Evolutionary conservation across 2,797 vertebrate species (phyloP).

Genomic region (Xenopus petersii): DNA sequence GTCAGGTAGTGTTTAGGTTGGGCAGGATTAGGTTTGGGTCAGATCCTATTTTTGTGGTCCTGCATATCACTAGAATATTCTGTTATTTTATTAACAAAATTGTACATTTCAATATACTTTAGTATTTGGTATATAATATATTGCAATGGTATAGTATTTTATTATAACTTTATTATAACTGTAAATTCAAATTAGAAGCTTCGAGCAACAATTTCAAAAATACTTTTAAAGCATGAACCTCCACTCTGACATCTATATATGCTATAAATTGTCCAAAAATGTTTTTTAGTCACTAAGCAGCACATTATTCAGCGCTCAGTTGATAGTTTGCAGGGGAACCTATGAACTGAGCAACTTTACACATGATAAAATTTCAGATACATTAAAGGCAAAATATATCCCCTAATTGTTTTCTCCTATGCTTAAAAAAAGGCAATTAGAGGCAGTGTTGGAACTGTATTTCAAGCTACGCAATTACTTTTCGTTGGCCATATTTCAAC

Average conservation of each 20-base stretch:
- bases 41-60: too few relatives aligned
- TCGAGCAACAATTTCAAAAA: too few relatives aligned
- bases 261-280: not conserved
- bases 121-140: too few relatives aligned
- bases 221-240: not conserved
- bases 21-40: too few relatives aligned
- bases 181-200: too few relatives aligned
- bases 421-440: constrained; percentile 8
- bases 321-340: not conserved
- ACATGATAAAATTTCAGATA: not conserved
- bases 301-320: not conserved
- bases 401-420: constrained; percentile 3
- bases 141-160: too few relatives aligned
- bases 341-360: not conserved
- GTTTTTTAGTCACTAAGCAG: not conserved
- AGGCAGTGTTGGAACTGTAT: constrained; percentile 8
- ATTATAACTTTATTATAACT: too few relatives aligned
- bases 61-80: too few relatives aligned
- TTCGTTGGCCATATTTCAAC: constrained; percentile 5
- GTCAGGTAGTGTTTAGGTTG: too few relatives aligned
- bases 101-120: too few relatives aligned
- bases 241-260: not conserved
- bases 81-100: too few relatives aligned
- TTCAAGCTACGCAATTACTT: constrained; percentile 7
- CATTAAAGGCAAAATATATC: constrained; percentile 5